phyloP scores from a whole-genome alignment of 2,888 invertebrate genomes.

The Opisthograptis luteolata region DNA sequence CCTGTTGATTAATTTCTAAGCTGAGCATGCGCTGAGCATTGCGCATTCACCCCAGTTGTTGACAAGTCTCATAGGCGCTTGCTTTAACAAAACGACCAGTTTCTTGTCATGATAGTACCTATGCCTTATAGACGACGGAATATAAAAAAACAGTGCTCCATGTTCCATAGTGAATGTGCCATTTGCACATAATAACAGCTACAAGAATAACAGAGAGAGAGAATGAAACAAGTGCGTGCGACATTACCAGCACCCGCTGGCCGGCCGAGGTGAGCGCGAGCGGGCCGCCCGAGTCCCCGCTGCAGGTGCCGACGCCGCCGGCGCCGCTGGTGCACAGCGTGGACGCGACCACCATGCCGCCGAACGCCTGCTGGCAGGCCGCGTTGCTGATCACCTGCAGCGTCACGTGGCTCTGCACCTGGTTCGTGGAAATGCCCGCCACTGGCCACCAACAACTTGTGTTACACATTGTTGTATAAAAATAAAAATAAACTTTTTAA shows the following conservation, averaged over 20 bases:
- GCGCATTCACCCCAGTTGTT: no score
- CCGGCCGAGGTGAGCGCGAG: slow-evolving; percentile 48
- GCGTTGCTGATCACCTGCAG: slow-evolving; percentile 67
- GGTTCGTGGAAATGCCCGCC: slow-evolving; percentile 45
- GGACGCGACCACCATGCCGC: slow-evolving; percentile 41
- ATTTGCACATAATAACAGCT: no score
- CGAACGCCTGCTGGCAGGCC: slow-evolving; percentile 53
- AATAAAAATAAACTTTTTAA: no score
- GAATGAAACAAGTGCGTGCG: not conserved
- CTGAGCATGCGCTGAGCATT: no score
- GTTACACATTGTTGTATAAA: no score
- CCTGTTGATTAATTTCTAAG: no score
- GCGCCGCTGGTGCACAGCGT: slow-evolving; percentile 61
- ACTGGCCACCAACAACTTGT: slow-evolving; percentile 41
- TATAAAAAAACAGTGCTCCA: no score
- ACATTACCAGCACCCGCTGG: slow-evolving; percentile 43
- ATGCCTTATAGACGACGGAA: no score
- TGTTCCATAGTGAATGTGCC: no score
- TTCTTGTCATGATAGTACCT: no score
- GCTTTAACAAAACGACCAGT: not conserved
- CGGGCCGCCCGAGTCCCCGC: slow-evolving; percentile 66
- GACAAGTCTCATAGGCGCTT: not conserved
- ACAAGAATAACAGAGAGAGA: no score
- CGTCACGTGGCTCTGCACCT: slow-evolving; percentile 67
- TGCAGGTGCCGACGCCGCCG: slow-evolving; percentile 60